phyloP scores from a whole-genome alignment of 2,113 vertebrate species.

The Ondatra zibethicus region DNA sequence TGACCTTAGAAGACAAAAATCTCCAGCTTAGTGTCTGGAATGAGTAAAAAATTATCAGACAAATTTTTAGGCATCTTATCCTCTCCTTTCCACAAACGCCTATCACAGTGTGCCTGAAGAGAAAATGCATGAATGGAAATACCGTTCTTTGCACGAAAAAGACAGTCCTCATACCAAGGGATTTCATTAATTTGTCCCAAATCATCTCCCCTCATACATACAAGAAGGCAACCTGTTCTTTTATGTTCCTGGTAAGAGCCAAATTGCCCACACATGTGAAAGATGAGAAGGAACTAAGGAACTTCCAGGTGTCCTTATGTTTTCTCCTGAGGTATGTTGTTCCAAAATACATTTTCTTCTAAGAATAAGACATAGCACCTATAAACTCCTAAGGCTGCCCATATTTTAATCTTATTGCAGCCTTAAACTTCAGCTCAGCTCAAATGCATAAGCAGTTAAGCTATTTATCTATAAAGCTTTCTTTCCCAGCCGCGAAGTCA shows the following conservation, averaged over 20 bases:
- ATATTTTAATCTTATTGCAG: constrained; percentile 17
- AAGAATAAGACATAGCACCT: not conserved
- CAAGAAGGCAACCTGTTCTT: not conserved
- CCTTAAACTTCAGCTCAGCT: not conserved
- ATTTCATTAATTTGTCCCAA: not conserved
- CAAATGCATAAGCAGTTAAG: not conserved
- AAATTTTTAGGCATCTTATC: not conserved
- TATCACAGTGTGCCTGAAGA: not conserved
- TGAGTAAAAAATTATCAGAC: not conserved
- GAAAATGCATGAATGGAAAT: not conserved
- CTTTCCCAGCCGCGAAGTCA: not conserved
- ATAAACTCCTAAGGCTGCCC: not conserved
- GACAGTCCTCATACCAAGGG: not conserved
- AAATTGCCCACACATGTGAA: not conserved
- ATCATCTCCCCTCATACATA: not conserved
- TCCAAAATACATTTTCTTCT: constrained; percentile 34
- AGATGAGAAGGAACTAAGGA: not conserved
- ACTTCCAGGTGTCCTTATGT: not conserved
- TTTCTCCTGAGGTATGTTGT: not conserved
- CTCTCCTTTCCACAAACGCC: not conserved
- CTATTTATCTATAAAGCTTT: constrained; percentile 32
- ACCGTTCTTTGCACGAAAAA: not conserved
- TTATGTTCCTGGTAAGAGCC: not conserved
- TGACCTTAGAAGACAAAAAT: constrained; percentile 9
- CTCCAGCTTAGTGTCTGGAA: not conserved